Evolutionary conservation across 2,797 vertebrate genomes (phyloP).

Genomic region (Taeniopygia guttata): DNA sequence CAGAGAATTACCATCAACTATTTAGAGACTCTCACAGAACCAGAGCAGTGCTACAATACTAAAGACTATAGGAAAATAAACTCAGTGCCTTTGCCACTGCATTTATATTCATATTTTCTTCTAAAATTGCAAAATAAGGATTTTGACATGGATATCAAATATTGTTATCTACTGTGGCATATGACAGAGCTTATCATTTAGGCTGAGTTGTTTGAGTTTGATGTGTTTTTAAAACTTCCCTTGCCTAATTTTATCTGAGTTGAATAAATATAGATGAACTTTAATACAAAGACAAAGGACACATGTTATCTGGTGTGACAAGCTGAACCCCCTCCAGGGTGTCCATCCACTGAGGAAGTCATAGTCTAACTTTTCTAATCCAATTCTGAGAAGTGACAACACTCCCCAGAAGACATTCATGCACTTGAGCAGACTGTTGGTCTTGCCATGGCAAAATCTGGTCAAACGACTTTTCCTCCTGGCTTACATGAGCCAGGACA

Average conservation of each 20-base stretch:
- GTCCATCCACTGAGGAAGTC: conserved; percentile 18
- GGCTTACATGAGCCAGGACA: background rate
- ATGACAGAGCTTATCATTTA: background rate
- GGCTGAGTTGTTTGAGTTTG: background rate
- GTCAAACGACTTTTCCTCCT: background rate
- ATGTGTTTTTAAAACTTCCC: background rate
- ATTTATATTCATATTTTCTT: background rate
- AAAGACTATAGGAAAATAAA: background rate
- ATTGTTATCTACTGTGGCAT: background rate
- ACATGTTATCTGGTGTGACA: background rate
- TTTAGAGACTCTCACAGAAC: background rate
- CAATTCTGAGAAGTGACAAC: background rate
- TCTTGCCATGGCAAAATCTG: background rate
- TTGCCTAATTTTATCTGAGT: background rate
- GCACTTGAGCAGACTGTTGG: background rate
- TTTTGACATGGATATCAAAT: background rate
- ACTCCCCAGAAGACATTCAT: background rate
- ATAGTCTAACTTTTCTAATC: background rate
- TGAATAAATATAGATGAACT: conserved; percentile 24
- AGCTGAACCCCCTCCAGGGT: background rate
- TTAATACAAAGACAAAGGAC: background rate
- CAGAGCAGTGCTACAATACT: background rate
- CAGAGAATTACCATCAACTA: background rate
- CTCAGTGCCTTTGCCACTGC: background rate
- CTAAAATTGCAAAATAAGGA: background rate